A percentile compares a stretch with the other conserved stretches of the same genome.
These are phyloP conservation scores for Dysdera silvatica DNA, from an alignment of 1,140 invertebrate genomes.

Conservation along the genomic window DNA sequence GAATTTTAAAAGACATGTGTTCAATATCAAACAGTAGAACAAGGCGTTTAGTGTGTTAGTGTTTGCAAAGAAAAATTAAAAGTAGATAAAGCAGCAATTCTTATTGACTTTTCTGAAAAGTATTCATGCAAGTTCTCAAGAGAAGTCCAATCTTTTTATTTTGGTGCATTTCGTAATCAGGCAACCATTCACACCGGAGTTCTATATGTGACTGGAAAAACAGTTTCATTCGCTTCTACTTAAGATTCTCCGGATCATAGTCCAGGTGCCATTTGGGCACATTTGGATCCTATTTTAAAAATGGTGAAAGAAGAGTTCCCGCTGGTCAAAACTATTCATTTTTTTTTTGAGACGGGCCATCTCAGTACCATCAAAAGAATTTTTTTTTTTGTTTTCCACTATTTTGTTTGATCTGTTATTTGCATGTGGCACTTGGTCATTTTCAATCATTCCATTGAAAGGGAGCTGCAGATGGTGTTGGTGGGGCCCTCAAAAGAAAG, in stretches of 20 bases:
- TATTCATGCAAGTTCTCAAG: neutral
- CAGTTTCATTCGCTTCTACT: neutral
- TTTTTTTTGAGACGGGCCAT: slow-evolving; percentile 4
- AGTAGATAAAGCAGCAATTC: slow-evolving; percentile 7
- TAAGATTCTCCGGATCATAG: neutral
- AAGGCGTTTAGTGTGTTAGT: neutral
- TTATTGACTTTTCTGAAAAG: neutral
- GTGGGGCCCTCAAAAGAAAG: neutral
- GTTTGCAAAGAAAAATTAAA: neutral
- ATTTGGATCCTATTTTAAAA: slow-evolving; percentile 7
- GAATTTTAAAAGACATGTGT: neutral
- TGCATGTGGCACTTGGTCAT: neutral
- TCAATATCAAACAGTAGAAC: too few species aligned
- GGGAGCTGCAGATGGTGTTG: slow-evolving; percentile 4
- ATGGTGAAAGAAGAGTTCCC: neutral
- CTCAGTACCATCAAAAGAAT: slow-evolving; percentile 1
- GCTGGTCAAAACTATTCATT: neutral
- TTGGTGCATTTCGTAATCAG: slow-evolving; percentile 2
- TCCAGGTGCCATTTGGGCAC: slow-evolving; percentile 7
- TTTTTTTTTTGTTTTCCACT: slow-evolving; percentile 8
- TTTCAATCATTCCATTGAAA: neutral
- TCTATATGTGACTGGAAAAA: too few species aligned
- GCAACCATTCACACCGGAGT: slow-evolving; percentile 6
- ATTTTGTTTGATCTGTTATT: neutral
- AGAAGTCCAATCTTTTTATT: slow-evolving; percentile 3